A percentile compares a stretch with the other conserved stretches of the same genome.
These are phyloP conservation scores for Coelinius sp. DNA, from an alignment of 2,888 invertebrate genomes.

Conservation along the genomic window DNA sequence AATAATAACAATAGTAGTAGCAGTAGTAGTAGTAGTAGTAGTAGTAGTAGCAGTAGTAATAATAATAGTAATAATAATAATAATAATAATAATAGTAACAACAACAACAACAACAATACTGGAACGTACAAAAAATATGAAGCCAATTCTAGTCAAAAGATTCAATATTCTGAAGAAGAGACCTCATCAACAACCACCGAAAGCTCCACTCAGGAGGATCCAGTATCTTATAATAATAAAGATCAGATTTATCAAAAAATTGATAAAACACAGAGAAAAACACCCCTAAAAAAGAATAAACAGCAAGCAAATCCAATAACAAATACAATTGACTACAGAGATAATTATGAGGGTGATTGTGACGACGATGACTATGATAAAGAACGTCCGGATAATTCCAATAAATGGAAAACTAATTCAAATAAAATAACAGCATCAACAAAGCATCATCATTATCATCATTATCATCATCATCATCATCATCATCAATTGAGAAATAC, in stretches of 20 bases:
- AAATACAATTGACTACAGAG: constrained; percentile 67
- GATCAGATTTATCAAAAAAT: constrained; percentile 52
- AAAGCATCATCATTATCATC: constrained; percentile 59
- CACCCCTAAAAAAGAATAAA: constrained; percentile 61
- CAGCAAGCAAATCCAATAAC: constrained; percentile 54
- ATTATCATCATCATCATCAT: constrained; percentile 50
- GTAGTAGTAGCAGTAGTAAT: constrained; percentile 50
- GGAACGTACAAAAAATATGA: constrained; percentile 64
- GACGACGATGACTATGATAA: constrained; percentile 69
- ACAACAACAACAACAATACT: constrained; percentile 55
- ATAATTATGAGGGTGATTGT: constrained; percentile 72
- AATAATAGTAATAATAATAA: constrained; percentile 47
- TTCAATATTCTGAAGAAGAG: constrained; percentile 75
- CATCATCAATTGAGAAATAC: constrained; percentile 50
- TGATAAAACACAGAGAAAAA: constrained; percentile 63
- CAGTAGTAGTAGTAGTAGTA: constrained; percentile 42
- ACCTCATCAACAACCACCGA: constrained; percentile 81
- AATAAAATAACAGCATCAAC: constrained; percentile 59
- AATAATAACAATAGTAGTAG: constrained; percentile 54
- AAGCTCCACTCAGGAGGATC: constrained; percentile 77
- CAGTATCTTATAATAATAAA: constrained; percentile 60
- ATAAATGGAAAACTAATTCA: constrained; percentile 66
- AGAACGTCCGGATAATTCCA: constrained; percentile 61
- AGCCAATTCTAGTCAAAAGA: constrained; percentile 62
- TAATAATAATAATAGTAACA: constrained; percentile 51